These are phyloP conservation scores for Pteropus rufus DNA, from an alignment of 2,797 vertebrate species.

Conservation along the genomic window DNA sequence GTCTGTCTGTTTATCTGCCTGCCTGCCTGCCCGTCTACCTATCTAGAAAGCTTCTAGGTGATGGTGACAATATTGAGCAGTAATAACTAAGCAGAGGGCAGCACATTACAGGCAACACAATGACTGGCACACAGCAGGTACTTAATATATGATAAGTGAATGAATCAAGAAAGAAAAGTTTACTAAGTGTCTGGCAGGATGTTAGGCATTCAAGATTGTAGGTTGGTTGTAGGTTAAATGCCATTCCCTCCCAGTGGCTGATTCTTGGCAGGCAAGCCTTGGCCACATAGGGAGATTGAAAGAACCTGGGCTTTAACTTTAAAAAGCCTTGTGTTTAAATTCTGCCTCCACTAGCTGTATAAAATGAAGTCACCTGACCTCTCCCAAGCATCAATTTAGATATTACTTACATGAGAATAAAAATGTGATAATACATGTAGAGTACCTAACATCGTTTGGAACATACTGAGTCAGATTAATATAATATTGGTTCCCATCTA, in stretches of 20 bases:
- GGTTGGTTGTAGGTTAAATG: neutral
- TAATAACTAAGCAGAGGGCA: neutral
- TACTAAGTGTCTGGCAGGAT: neutral
- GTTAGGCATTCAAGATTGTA: neutral
- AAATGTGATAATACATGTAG: neutral
- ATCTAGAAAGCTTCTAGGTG: neutral
- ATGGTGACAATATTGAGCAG: neutral
- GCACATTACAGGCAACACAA: neutral
- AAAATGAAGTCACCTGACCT: neutral
- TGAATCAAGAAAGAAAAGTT: neutral
- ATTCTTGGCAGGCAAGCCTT: neutral
- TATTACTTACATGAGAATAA: neutral
- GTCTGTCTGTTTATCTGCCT: too few relatives aligned
- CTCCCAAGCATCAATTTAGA: neutral
- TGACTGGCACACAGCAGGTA: neutral
- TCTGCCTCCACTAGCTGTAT: neutral
- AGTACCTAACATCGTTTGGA: neutral
- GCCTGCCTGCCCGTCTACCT: too few relatives aligned
- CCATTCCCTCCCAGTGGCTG: neutral
- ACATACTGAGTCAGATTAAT: neutral
- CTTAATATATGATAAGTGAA: neutral
- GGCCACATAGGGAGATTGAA: neutral
- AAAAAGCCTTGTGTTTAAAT: neutral
- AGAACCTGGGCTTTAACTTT: neutral
- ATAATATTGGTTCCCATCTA: neutral